phyloP scores from a whole-genome alignment of 1,140 invertebrate species.

The Macrotrachela quadricornifera region DNA sequence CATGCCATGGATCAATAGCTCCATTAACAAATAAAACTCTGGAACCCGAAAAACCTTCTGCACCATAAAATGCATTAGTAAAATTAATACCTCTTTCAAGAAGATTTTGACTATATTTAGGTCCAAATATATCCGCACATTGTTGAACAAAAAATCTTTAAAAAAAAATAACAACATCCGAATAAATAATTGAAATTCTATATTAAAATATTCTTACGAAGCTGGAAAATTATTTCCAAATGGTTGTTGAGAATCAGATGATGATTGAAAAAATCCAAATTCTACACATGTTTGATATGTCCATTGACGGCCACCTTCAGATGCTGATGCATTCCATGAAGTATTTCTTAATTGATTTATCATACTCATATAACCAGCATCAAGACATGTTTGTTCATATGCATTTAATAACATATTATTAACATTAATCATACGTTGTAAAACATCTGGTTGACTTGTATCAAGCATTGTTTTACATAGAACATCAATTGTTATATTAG shows the following conservation, averaged over 20 bases:
- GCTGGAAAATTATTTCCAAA: slow-evolving; percentile 52
- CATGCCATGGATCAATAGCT: slow-evolving; percentile 77
- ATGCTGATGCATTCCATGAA: slow-evolving; percentile 37
- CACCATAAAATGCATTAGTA: slow-evolving; percentile 61
- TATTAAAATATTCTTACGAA: too few species aligned
- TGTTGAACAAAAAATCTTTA: slow-evolving; percentile 58
- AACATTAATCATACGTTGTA: slow-evolving; percentile 48
- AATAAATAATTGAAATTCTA: too few species aligned
- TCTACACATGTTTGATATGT: slow-evolving; percentile 84
- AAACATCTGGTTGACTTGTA: slow-evolving; percentile 34
- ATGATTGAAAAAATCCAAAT: slow-evolving; percentile 80
- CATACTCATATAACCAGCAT: slow-evolving; percentile 58
- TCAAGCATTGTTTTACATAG: slow-evolving; percentile 53
- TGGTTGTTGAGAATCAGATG: slow-evolving; percentile 42
- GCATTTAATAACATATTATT: slow-evolving; percentile 46
- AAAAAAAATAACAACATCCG: too few species aligned
- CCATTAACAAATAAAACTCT: slow-evolving; percentile 69
- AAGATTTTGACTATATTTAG: slow-evolving; percentile 38
- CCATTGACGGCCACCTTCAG: slow-evolving; percentile 45
- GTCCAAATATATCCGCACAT: slow-evolving; percentile 55
- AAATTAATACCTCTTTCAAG: slow-evolving; percentile 39
- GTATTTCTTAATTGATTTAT: slow-evolving; percentile 45
- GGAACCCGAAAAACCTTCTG: slow-evolving; percentile 42
- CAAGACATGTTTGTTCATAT: slow-evolving; percentile 50
- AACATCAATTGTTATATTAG: slow-evolving; percentile 54